Percentiles rank a stretch among this genome's conserved stretches.
Evolutionary conservation across 2,797 vertebrate genomes (phyloP).

Genomic region (Aulostomus chinensis): DNA sequence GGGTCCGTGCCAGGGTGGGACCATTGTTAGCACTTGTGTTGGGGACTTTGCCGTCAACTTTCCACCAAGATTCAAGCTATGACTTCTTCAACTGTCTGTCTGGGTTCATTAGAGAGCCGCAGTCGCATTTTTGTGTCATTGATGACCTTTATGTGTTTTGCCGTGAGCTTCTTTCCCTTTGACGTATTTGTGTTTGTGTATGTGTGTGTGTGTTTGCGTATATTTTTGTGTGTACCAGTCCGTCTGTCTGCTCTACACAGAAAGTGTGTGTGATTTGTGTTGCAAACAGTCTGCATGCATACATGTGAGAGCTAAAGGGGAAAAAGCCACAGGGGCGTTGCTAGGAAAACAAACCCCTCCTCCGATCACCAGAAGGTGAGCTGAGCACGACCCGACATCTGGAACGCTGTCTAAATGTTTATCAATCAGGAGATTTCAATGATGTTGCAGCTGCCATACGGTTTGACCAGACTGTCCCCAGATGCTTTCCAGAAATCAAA

Average conservation of each 20-base stretch:
- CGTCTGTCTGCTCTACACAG: background rate
- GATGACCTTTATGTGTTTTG: conserved; percentile 65
- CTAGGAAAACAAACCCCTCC: background rate
- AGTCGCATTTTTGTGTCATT: conserved; percentile 48
- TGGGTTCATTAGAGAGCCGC: conserved; percentile 38
- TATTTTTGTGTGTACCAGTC: conserved; percentile 6
- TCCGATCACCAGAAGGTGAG: background rate
- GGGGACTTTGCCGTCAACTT: too few relatives aligned
- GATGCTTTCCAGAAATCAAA: too few relatives aligned
- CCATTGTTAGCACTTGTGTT: too few relatives aligned
- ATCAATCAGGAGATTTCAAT: too few relatives aligned
- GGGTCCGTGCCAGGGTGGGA: too few relatives aligned
- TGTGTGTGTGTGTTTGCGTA: conserved; percentile 2
- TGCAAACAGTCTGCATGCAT: conserved; percentile 7
- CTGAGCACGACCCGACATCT: conserved; percentile 2
- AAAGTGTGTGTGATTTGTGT: conserved; percentile 8
- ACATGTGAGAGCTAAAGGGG: conserved; percentile 4
- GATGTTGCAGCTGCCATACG: too few relatives aligned
- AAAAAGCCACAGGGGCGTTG: conserved; percentile 5
- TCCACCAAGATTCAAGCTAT: conserved; percentile 6
- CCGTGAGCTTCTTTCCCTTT: conserved; percentile 42
- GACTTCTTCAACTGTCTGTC: conserved; percentile 14
- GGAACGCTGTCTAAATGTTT: background rate
- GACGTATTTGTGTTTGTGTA: conserved; percentile 34
- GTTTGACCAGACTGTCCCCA: too few relatives aligned